A percentile compares a stretch with the other conserved stretches of the same genome.
Evolutionary conservation across 2,113 vertebrate species (phyloP).

Genomic region (Cisticola juncidis): DNA sequence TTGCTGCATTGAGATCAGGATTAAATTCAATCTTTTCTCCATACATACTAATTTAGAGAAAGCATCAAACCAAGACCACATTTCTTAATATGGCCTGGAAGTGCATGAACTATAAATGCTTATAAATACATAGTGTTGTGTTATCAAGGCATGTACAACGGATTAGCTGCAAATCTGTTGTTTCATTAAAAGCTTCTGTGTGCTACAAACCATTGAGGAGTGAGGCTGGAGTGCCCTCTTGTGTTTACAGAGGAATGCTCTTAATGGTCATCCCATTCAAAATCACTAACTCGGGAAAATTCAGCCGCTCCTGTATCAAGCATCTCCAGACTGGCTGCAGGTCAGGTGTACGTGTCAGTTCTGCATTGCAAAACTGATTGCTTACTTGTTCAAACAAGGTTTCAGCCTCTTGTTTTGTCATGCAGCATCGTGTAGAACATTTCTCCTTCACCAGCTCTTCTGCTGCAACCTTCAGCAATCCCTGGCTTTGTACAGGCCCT

Average conservation of each 20-base stretch:
- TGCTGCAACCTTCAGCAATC: background rate
- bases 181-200: background rate
- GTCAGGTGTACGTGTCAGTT: background rate
- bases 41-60: background rate
- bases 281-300: background rate
- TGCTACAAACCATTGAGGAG: background rate
- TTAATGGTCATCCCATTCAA: background rate
- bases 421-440: background rate
- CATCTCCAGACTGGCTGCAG: background rate
- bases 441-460: background rate
- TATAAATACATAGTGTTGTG: background rate
- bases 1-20: background rate
- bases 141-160: background rate
- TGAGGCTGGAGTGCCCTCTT: constrained; percentile 71
- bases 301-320: background rate
- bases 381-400: background rate
- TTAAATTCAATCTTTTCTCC: background rate
- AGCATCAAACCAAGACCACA: background rate
- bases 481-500: background rate
- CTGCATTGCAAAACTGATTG: background rate
- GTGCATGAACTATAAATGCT: background rate
- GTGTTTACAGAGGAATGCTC: constrained; percentile 26
- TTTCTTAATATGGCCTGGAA: background rate
- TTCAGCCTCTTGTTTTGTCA: background rate
- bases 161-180: background rate